phyloP scores from a whole-genome alignment of 1,140 invertebrate species.

The Steinernema feltiae region DNA sequence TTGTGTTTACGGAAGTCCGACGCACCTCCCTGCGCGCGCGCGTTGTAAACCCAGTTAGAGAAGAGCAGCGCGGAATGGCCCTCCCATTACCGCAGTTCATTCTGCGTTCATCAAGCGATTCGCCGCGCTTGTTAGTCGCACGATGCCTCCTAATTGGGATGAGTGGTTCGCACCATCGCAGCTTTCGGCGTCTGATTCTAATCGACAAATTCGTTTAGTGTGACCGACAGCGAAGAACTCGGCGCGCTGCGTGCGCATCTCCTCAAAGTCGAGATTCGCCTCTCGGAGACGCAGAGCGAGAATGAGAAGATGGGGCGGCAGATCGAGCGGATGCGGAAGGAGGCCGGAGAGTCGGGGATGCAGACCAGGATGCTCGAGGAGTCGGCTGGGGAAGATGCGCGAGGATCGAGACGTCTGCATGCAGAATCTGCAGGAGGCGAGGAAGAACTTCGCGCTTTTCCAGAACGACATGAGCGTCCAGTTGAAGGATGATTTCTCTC shows the following conservation, averaged over 20 bases:
- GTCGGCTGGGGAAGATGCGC: slow-evolving; percentile 17
- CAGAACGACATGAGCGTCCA: slow-evolving; percentile 31
- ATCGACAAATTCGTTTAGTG: background rate
- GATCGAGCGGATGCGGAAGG: slow-evolving; percentile 18
- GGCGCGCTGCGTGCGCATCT: background rate
- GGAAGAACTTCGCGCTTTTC: slow-evolving; percentile 37
- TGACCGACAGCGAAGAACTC: slow-evolving; percentile 8
- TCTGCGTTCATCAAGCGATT: background rate
- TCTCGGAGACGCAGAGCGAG: background rate
- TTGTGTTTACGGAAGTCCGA: no score
- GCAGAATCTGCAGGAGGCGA: slow-evolving; percentile 28
- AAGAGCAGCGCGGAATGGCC: background rate
- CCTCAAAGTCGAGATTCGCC: background rate
- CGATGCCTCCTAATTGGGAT: slow-evolving; percentile 13
- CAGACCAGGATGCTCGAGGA: slow-evolving; percentile 15
- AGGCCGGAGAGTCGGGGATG: slow-evolving; percentile 10
- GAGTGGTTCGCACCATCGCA: background rate
- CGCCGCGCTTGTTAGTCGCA: background rate
- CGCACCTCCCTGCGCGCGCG: no score
- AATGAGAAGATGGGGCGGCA: background rate
- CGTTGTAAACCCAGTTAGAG: background rate
- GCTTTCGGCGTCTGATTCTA: background rate
- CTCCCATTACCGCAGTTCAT: background rate
- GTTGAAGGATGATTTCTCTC: slow-evolving; percentile 20
- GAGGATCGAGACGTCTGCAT: slow-evolving; percentile 30